Evolutionary conservation across 2,888 invertebrate species (phyloP), one percentile per base, ranked within the genome.

Genomic region (Drosophila gaucha): DNA sequence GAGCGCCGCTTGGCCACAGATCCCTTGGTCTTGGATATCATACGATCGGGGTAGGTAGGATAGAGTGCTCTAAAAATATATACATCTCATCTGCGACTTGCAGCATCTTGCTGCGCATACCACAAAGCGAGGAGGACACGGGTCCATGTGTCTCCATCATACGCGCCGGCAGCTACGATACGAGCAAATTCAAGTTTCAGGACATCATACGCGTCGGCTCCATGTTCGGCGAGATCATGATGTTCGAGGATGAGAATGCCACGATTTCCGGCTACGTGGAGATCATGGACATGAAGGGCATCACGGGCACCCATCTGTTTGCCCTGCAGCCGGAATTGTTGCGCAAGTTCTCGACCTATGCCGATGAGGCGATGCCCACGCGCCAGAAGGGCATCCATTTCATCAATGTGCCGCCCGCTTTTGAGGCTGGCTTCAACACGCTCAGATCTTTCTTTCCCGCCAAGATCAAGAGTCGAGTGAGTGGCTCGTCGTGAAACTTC

Each of bases 191-290:
- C 59, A 92, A 93, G 60, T 91, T 94, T 54, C 80, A 92, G 26
- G 93, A 94, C 68, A 84, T 94, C 12, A 91, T 94, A 46, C 93
- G 94, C 79, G 92, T 93, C 1, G 93, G 93, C 9, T 92, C 93
- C 44, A 94, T 95, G 94, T 92, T 94, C 35, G 93, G 93, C 18
- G 95, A 95, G 80, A 93, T 94, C 62, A 90, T 94, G 86, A 90
- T 94, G 89, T 90, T 94, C 18, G 94, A 94, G 88, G 94, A 95
- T 85, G 95, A 95, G 78, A 93, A 94, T 80, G 92, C 93, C 10
- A 92, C 93, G 10, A 92, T 94, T 9, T 91, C 92, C 69, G 94
- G 94, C 24, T 93, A 90, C 58, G 68, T 93, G 30, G 92, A 93
- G 20, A 89, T 95, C 33, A 91, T 94, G 66, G 95, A 95, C 86